A percentile compares a stretch with the other conserved stretches of the same genome.
phyloP scores from a whole-genome alignment of 2,113 vertebrate genomes.

The Callipepla californica region DNA sequence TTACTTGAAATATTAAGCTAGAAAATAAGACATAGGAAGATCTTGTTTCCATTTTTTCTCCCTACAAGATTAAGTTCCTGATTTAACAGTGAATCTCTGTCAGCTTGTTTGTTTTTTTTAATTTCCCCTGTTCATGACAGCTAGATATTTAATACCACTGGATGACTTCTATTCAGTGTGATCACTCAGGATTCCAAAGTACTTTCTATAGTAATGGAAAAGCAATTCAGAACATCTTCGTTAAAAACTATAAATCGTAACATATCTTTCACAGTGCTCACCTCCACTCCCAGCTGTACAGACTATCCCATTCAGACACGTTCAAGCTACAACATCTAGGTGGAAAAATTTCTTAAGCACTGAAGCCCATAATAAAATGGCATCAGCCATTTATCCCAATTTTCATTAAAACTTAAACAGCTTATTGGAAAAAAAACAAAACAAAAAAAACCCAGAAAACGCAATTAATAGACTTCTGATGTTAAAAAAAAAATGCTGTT shows the following conservation, averaged over 20 bases:
- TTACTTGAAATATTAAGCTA: not conserved
- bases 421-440: not conserved
- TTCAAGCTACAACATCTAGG: not conserved
- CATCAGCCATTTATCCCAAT: not conserved
- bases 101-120: not conserved
- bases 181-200: not conserved
- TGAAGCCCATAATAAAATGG: not conserved
- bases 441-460: not conserved
- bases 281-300: not conserved
- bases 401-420: not conserved
- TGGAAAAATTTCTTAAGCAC: not conserved
- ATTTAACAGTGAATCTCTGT: not conserved
- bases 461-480: fast-evolving
- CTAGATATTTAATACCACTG: not conserved
- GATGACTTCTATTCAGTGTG: not conserved
- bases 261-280: not conserved
- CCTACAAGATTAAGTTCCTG: not conserved
- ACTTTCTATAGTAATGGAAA: not conserved
- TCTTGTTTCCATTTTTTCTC: not conserved
- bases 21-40: not conserved
- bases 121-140: not conserved
- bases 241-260: not conserved
- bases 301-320: not conserved
- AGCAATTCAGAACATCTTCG: not conserved
- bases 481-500: not conserved